phyloP scores from a whole-genome alignment of 1,140 invertebrate genomes.

The Caenorhabditis briggsae region DNA sequence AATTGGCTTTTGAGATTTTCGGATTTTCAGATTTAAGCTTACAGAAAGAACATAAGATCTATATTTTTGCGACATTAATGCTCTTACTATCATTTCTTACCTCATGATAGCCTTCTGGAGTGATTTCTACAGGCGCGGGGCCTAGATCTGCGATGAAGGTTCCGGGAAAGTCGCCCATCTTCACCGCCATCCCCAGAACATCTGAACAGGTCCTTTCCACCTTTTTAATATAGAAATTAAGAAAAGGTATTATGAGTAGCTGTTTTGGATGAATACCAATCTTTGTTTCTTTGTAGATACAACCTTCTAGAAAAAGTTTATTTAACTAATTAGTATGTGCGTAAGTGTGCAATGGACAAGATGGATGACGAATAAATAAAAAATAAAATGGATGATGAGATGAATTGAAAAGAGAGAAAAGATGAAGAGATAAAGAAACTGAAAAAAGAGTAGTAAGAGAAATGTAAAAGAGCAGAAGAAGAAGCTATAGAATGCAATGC shows the following conservation, averaged over 20 bases:
- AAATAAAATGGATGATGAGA: constrained; percentile 24
- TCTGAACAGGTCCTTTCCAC: not conserved
- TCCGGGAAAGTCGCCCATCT: constrained; percentile 46
- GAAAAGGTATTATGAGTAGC: not conserved
- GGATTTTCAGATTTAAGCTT: not conserved
- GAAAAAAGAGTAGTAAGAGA: not conserved
- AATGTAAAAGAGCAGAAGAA: not conserved
- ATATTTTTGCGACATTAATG: no score
- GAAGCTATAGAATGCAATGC: constrained; percentile 23
- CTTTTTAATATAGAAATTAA: not conserved
- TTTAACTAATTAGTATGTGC: constrained; percentile 51
- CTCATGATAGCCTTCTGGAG: constrained; percentile 58
- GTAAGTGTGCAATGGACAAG: constrained; percentile 28
- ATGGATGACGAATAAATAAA: constrained; percentile 36
- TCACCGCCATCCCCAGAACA: constrained; percentile 46
- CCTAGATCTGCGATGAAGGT: constrained; percentile 60
- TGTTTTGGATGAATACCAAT: constrained; percentile 14
- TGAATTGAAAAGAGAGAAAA: not conserved
- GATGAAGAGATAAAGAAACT: not conserved
- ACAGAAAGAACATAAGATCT: no score
- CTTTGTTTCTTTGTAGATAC: not conserved
- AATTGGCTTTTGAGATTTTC: no score
- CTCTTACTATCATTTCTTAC: not conserved
- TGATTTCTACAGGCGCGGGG: constrained; percentile 49
- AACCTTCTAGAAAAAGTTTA: constrained; percentile 23